Base-by-base conservation (phyloP, 2,113 vertebrate species). In the Oenanthe melanoleuca region DNA sequence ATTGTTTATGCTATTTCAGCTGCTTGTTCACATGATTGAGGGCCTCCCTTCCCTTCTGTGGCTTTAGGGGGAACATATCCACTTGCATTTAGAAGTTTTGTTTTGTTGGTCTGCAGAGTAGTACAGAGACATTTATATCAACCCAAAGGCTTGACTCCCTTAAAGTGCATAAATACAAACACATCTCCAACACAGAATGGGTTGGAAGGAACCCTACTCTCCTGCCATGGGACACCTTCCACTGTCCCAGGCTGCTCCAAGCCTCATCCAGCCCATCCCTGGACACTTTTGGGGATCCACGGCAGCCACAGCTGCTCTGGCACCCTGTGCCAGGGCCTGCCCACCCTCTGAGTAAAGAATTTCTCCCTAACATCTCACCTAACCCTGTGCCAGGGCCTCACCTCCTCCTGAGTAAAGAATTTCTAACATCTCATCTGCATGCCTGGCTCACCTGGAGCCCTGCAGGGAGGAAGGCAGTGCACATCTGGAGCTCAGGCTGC, bases 1-100 rank as follows among this genome's bases (percentile, higher is more conserved):
- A 78, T 80, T 93, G 89, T 96, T 96, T 90, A 38, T 96, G 40
- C 56, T 64, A 4, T 88, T 93, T 86, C 74, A 73, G 25, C 57
- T 84, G 89, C 55, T 91, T 57, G 55, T 34, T 65, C 66, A 21
- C 34, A 37, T 26, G 38, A 88, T 37, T 63, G 71, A 86, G 71
- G 38, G 60, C 21, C 29, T 86, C 61, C 15, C 18, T 87, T 84
- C 47, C 69, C 38, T 93, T 50, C 89, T 73, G 33, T 73, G 60
- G 25, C 34, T 86, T 91, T 8, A 28, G 42, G 15, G 31, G 42
- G 18, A 63, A 21, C n/a, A 33, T 2, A 21, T 7, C 40, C 40
- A 21, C 40, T 75, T 66, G 14, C 18, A 45, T 73, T 73, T 28
- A 65, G 9, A 57, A 79, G 50, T 42, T 84, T 63, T 66, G 14